A percentile compares a stretch with the other conserved stretches of the same genome.
Evolutionary conservation across 2,888 invertebrate genomes (phyloP).

Genomic region (Altica lythri): DNA sequence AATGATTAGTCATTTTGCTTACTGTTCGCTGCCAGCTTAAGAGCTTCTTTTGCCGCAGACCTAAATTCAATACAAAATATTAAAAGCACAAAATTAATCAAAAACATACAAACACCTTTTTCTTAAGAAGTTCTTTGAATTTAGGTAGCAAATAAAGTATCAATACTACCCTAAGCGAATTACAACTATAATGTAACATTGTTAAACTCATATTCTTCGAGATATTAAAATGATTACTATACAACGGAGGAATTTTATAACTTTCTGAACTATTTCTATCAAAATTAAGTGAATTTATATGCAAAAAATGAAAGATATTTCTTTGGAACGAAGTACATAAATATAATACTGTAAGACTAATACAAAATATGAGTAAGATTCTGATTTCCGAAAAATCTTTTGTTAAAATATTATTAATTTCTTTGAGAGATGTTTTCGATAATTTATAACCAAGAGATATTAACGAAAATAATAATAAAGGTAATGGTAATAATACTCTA

Average conservation of each 20-base stretch:
- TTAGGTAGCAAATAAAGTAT: slow-evolving; percentile 45
- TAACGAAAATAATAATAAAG: slow-evolving; percentile 46
- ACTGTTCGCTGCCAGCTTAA: too few relatives aligned
- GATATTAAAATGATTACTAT: slow-evolving; percentile 43
- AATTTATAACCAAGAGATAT: slow-evolving; percentile 46
- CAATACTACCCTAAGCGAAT: slow-evolving; percentile 42
- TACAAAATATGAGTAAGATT: slow-evolving; percentile 46
- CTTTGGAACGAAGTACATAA: slow-evolving; percentile 50
- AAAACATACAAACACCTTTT: slow-evolving; percentile 40
- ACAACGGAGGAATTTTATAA: slow-evolving; percentile 50
- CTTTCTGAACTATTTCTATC: slow-evolving; percentile 29
- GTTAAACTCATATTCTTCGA: slow-evolving; percentile 41
- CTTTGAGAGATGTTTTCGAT: slow-evolving; percentile 42
- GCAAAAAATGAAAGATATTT: slow-evolving; percentile 46
- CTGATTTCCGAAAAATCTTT: slow-evolving; percentile 48
- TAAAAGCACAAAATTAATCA: slow-evolving; percentile 22
- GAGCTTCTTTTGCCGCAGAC: too few relatives aligned
- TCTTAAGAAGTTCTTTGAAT: slow-evolving; percentile 40
- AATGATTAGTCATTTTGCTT: too few relatives aligned
- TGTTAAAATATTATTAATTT: slow-evolving; percentile 45
- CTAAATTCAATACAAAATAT: too few relatives aligned
- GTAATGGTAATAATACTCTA: slow-evolving; percentile 46
- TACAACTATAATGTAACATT: slow-evolving; percentile 50
- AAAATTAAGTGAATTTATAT: slow-evolving; percentile 38
- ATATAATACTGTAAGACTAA: slow-evolving; percentile 46